Evolutionary conservation across 2,888 invertebrate species (phyloP).

Genomic region (Drosophila buzzatii): DNA sequence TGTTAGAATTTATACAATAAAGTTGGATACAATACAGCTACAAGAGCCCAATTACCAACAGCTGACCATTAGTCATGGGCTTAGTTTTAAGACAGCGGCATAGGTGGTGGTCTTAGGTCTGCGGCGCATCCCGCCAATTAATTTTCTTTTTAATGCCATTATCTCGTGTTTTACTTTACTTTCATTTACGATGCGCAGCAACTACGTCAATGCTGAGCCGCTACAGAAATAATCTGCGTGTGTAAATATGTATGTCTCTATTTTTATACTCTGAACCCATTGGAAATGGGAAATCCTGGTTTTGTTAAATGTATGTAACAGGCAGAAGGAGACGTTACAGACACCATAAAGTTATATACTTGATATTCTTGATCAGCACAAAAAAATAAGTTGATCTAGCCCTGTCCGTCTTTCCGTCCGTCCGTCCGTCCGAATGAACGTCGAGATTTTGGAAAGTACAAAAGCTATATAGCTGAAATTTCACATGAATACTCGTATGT

Average conservation of each 20-base stretch:
- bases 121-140: constrained; percentile 26
- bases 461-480: no score
- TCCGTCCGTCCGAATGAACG: no score
- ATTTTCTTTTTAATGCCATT: constrained; percentile 20
- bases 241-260: background rate
- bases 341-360: no score
- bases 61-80: constrained; percentile 34
- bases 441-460: no score
- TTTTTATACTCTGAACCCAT: no score
- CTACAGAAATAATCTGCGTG: constrained; percentile 50
- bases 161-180: constrained; percentile 49
- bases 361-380: no score
- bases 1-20: constrained; percentile 51
- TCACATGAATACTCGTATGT: no score
- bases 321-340: no score
- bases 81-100: constrained; percentile 1
- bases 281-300: no score
- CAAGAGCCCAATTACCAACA: constrained; percentile 46
- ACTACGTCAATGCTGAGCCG: constrained; percentile 11
- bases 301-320: no score
- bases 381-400: no score
- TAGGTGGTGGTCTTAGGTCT: constrained; percentile 7
- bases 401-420: no score
- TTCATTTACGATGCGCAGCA: constrained; percentile 45
- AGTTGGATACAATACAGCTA: constrained; percentile 41